Evolutionary conservation across 1,140 invertebrate genomes (phyloP), one percentile per base, ranked within the genome.

Genomic region (Trissolcus basalis): DNA sequence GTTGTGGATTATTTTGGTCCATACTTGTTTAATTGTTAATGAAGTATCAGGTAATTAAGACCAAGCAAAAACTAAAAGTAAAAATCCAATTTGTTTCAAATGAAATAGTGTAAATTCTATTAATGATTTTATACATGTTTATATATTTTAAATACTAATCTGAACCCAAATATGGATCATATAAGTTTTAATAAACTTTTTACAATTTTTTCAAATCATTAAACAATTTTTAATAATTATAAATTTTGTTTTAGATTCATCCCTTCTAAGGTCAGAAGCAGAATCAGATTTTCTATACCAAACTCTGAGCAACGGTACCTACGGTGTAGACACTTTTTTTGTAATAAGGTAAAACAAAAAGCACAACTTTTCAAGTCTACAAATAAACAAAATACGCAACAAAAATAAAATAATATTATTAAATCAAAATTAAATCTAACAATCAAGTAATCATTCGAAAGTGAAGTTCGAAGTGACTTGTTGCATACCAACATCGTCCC

Each of bases 271-370:
- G 45, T 63, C 61, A 9, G 77, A 74, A 16, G 81, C 80, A 5
- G 87, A 88, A 67, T 68, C 60, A 8, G 79, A 87, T 59, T 84
- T 88, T 69, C 51, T 89, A 0, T 89, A 85, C 56, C 86, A 87
- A 74, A 85, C 83, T 8, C 80, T 89, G 44, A 84, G 83, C 51
- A 89, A 87, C 64, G 83, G 79, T 13, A 82, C 81, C 11, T 89
- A 84, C 61, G 82, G 83, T 1, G 86, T 89, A 1, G 86, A 89
- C 55, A 87, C 86, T 10, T 89, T 89, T 73, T 89, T 89, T 68
- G 85, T 90, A 16, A 86, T 90, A 32, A 90, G 86, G 87, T 88
- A 76, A 54, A 8, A 45, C 61, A 27, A 27, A 27, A 1, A 27
- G 6, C 19, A 3, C 6, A 27, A 27, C 1, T 27, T 27, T 1